Evolutionary conservation across 37 sponge, comb jelly and placozoan species (phyloP), one percentile per base, ranked within the genome.

Genomic region (Agelas oroides): DNA sequence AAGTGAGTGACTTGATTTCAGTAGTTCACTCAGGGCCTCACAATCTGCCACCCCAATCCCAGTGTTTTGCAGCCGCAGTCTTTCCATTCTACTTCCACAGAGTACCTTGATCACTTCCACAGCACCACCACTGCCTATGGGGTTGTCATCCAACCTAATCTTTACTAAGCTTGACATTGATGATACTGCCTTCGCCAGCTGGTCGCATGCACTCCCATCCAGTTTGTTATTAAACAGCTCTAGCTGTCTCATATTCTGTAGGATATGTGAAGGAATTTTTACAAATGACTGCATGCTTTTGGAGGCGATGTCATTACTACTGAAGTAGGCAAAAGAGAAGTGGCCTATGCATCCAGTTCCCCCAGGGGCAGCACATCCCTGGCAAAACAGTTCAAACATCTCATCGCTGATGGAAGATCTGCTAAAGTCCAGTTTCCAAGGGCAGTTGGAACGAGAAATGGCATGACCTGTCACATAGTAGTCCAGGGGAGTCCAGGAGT

Each of bases 111-210:
- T 34, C 68, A 73, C 41, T 27, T 73, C 41, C 41, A 73, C 55
- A 53, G 74, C 74, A 21, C 53, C 74, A 24, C 74, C 74, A 40
- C 74, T 34, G 6, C 74, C 74, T 38, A 73, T 73, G 8, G 55
- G 28, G 27, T 73, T 73, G 24, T 8, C 1, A 2, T 46, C 5
- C 53, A 73, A n/a, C 41, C 11, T 5, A 19, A 67, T 31, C 19
- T 3, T 8, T 34, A 28, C 68, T 33, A 67, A 34, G 8, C 68
- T 33, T 12, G 68, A 34, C 68, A 67, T 67, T 34, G 33, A 33
- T 16, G 27, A 34, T 32, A 67, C 68, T 33, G 14, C 68, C 32
- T 67, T 34, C 8, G 68, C 68, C 32, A 67, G 68, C 68, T 28
- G 19, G 19, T 67, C 68, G 27, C 68, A 67, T 8, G 33, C 68